Evolutionary conservation across 2,888 invertebrate species (phyloP).

Genomic region (Drosophila subsilvestris): DNA sequence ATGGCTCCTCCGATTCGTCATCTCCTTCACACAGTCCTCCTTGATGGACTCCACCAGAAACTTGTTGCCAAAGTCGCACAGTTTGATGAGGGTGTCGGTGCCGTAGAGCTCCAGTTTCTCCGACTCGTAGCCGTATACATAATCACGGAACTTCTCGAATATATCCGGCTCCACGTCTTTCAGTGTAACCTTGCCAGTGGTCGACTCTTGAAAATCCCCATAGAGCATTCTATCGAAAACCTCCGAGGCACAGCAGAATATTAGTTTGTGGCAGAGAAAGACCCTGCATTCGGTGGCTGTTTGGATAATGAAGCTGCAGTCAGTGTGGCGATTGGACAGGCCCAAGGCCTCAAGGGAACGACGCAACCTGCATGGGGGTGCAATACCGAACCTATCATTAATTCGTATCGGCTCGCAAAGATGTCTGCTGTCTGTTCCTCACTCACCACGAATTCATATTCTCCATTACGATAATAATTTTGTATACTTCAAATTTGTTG

Average conservation of each 20-base stretch:
- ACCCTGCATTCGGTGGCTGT: not conserved
- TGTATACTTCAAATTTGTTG: no score
- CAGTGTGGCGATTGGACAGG: conserved; percentile 20
- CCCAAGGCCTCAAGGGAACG: conserved; percentile 6
- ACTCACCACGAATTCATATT: no score
- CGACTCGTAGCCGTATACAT: conserved; percentile 26
- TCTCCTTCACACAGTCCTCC: conserved; percentile 17
- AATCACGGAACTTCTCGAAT: conserved; percentile 41
- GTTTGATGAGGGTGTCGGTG: conserved; percentile 5
- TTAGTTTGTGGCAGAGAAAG: conserved; percentile 42
- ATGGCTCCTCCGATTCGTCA: not conserved
- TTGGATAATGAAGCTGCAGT: conserved; percentile 22
- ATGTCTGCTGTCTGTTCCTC: no score
- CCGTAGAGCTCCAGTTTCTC: conserved; percentile 14
- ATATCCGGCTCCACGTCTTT: conserved; percentile 28
- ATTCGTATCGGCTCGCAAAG: no score
- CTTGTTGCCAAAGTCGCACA: conserved; percentile 34
- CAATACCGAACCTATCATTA: not conserved
- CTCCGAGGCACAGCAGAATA: conserved; percentile 46
- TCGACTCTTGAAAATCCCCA: conserved; percentile 36
- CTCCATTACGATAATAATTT: no score
- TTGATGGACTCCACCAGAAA: conserved; percentile 30
- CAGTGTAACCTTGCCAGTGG: conserved; percentile 19
- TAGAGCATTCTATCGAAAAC: conserved; percentile 50
- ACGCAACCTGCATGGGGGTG: conserved; percentile 1